These are phyloP conservation scores for Knipowitschia caucasica DNA, from an alignment of 2,797 vertebrate genomes.

Conservation along the genomic window DNA sequence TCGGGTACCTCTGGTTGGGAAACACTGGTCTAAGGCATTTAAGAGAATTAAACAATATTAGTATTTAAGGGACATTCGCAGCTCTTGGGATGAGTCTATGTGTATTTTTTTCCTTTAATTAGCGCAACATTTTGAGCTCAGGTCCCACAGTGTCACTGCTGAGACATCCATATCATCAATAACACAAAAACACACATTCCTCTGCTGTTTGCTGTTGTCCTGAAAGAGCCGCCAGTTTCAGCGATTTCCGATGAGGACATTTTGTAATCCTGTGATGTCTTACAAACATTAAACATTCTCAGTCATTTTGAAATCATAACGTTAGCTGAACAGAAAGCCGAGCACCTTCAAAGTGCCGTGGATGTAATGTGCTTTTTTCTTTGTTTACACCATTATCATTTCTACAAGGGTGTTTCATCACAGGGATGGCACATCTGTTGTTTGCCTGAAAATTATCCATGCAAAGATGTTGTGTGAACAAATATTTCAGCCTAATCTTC, in stretches of 20 bases:
- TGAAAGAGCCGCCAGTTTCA: slow-evolving; percentile 7
- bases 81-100: too few relatives aligned
- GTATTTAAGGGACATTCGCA: too few relatives aligned
- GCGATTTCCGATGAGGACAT: slow-evolving; percentile 4
- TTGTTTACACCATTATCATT: slow-evolving; percentile 57
- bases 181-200: neutral
- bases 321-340: slow-evolving; percentile 8
- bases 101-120: too few relatives aligned
- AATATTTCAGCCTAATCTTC: slow-evolving; percentile 58
- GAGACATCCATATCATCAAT: neutral
- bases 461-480: slow-evolving; percentile 50
- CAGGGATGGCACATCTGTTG: slow-evolving; percentile 64
- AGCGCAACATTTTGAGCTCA: too few relatives aligned
- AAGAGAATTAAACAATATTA: too few relatives aligned
- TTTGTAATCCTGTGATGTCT: slow-evolving; percentile 15
- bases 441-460: slow-evolving; percentile 61
- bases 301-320: slow-evolving; percentile 31
- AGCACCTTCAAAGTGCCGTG: slow-evolving; percentile 37
- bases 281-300: slow-evolving; percentile 25
- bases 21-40: too few relatives aligned
- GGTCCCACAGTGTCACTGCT: too few relatives aligned
- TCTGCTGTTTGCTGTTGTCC: slow-evolving; percentile 8
- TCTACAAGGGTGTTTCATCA: slow-evolving; percentile 46
- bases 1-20: too few relatives aligned
- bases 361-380: slow-evolving; percentile 13